phyloP scores from a whole-genome alignment of 2,797 vertebrate genomes.

The Prionace glauca region DNA sequence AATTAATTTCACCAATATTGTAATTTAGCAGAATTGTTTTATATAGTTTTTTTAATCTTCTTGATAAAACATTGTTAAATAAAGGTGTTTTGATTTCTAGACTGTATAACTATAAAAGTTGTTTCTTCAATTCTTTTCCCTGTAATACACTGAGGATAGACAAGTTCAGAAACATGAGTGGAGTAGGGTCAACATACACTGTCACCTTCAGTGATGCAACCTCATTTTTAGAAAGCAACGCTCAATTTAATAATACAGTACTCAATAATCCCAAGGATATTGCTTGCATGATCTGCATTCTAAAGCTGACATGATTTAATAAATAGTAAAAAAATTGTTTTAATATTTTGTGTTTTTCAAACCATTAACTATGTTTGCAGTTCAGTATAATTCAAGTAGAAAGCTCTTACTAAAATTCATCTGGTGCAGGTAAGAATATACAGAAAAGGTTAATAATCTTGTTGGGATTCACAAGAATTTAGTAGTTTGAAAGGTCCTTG shows the following conservation, averaged over 20 bases:
- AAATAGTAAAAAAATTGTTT: background rate
- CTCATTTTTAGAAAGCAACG: background rate
- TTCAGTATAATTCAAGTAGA: background rate
- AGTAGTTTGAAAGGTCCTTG: background rate
- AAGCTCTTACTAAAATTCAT: background rate
- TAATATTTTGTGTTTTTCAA: background rate
- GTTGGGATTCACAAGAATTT: constrained; percentile 5
- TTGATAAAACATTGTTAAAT: background rate
- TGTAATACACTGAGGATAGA: background rate
- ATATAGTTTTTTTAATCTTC: background rate
- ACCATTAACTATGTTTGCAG: constrained; percentile 5
- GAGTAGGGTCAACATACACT: background rate
- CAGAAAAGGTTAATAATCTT: background rate
- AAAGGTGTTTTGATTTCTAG: background rate
- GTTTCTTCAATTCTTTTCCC: background rate
- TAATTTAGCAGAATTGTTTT: background rate
- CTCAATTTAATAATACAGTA: background rate
- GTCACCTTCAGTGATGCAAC: background rate
- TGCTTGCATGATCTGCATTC: background rate
- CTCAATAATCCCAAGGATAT: background rate
- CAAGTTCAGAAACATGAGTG: background rate
- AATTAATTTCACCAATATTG: background rate
- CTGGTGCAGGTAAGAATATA: background rate
- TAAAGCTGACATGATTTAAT: background rate
- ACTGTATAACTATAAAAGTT: background rate